Evolutionary conservation across 2,797 vertebrate species (phyloP), one percentile per base, ranked within the genome.

Genomic region (Pampus argenteus): DNA sequence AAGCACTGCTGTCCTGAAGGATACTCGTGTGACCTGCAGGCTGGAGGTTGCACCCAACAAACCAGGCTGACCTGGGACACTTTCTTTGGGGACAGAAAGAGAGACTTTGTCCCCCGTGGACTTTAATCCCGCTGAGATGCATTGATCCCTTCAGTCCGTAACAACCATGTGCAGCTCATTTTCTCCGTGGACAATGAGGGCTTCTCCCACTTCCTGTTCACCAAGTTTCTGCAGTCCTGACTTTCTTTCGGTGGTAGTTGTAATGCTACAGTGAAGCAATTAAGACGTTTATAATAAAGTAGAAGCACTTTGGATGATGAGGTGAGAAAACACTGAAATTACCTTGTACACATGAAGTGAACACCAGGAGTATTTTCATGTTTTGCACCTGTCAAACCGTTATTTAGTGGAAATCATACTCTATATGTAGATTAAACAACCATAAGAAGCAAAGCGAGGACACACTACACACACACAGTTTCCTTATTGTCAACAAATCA

Each of bases 1-100:
- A 70, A 69, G 69, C 87, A 66, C 84, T 93, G 92, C 84, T 93
- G 92, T 60, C 91, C 92, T 0, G 63, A 29, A 0, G 88, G 87
- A 1, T 79, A 59, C 78, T 65, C 64, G 0, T 93, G 91, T 5
- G 67, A 90, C 73, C 65, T 47, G 63, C 3, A 25, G 57, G 18
- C 78, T 0, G 66, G 82, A 28, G 78, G 87, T 1, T 93, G 92
- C 83, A 34, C 29, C 17, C 71, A 8, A 42, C 31, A 23, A 0
- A 14, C 22, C 5, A 79, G 2, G 20, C 66, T 63, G 10, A 62
- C 58, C 73, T 89, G 88, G 90, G 84, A 79, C 66, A 0, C 1
- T 15, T 50, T 68, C 40, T 50, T 76, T 0, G 20, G 57, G 28
- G 49, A 72, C 61, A 62, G 47, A 68, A 64, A 44, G 58, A 74